Base-by-base conservation (phyloP, 2,113 vertebrate genomes). In the Ailurus styani region DNA sequence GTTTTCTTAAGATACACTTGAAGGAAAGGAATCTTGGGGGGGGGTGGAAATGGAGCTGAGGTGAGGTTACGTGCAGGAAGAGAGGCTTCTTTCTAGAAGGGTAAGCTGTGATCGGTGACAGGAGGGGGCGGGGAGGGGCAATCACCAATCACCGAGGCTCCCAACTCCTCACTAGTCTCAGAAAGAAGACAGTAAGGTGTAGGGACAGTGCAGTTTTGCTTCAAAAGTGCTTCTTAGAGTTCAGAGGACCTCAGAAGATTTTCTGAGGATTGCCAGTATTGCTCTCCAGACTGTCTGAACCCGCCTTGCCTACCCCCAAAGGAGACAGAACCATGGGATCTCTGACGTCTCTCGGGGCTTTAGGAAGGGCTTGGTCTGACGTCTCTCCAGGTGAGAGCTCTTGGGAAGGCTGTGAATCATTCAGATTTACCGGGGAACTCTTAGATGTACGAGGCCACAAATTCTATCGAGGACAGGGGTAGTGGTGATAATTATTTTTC, bases 91-190 rank as follows among this genome's bases (percentile, higher is more conserved):
- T 87, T 93, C 68, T 68, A 29, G n/a, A 81, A 42, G 29, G 34
- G 52, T 57, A 50, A 40, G 77, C 12, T 20, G 34, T 40, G 78
- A 57, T 0, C 20, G 50, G 72, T 15, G 6, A 87, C 27, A 15
- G 70, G 20, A 42, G 7, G 1, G 0, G 14, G 3, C 7, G 37
- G 15, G 31, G 25, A 27, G 25, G 4, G 7, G 2, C 2, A 1
- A 21, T 7, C 42, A 23, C 57, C n/a, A 7, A 17, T 7, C 42
- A 27, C 57, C 17, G 3, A n/a, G 75, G 47, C 11, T 87, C 50
- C 50, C 70, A 60, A 72, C 8, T 77, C 34, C 40, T 91, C 40
- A 29, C 79, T 87, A 81, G 50, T 73, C 66, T 90, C n/a, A 45
- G 52, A 5, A 64, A 54, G 57, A 60, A 45, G 47, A 70, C 37